Base-by-base conservation (phyloP, 2,888 invertebrate species). In the Tryphoninae sp. region DNA sequence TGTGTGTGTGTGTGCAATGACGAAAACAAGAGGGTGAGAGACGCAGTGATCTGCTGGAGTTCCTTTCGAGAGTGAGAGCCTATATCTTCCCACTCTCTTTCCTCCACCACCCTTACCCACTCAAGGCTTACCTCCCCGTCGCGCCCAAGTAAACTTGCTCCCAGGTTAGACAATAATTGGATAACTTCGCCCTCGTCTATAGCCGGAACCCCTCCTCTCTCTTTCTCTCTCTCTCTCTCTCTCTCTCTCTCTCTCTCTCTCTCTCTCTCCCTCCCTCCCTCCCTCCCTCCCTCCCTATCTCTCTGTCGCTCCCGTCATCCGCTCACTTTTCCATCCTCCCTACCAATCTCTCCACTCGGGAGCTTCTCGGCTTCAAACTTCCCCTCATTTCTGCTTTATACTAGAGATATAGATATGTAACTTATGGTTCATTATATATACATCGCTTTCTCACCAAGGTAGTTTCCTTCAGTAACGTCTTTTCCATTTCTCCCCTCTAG, bases 151-250 rank as follows among this genome's bases (percentile, higher is more conserved):
- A 89, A 90, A 91, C 89, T 91, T 90, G 90, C 90, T 89, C 89
- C 89, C 91, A 90, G 92, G 91, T 91, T 92, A 91, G 91, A 92
- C 91, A 92, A 92, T 92, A 91, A 92, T 92, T 92, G 92, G 92
- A 91, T 91, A 92, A 91, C 90, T 92, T 92, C 87, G 90, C 89
- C 89, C 90, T 89, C 89, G 85, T 87, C 87, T 69, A 78, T 76
- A 79, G 79, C 72, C 69, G 73, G 83, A 88, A 88, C 84, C 84
- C 84, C 86, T 86, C 84, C 67, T 64, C 72, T 42, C 64, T 51
- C 71, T 89, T 91, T 85, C 82, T 85, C 88, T 19, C 88, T 85
- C 89, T 83, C 78, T 80, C 92, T 86, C 84, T 85, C 84, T 85
- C 86, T 80, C 86, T 84, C 68, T 64, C 72, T 42, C 64, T 51